Conservation (phyloP, 2,888 invertebrate genomes). For the Diogma glabrata region DNA sequence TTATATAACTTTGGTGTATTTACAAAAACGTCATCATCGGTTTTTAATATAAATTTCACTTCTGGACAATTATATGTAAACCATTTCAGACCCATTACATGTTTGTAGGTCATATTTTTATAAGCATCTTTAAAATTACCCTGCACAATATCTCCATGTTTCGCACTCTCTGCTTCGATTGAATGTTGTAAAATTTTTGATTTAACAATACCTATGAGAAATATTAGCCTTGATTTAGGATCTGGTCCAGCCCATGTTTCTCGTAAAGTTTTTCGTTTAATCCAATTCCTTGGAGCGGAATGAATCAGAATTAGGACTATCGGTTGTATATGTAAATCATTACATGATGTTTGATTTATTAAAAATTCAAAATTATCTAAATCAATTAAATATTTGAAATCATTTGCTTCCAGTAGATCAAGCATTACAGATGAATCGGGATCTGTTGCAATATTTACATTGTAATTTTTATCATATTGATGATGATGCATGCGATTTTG, state of each 20-base stretch:
- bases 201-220: constrained; percentile 49
- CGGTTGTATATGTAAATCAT: constrained; percentile 34
- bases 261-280: constrained; percentile 54
- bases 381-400: constrained; percentile 41
- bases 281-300: constrained; percentile 53
- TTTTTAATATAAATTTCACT: constrained; percentile 57
- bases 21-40: constrained; percentile 68
- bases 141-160: constrained; percentile 58
- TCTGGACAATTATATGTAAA: constrained; percentile 54
- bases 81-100: constrained; percentile 73
- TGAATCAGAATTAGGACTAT: constrained; percentile 53
- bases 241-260: constrained; percentile 57
- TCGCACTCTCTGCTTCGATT: constrained; percentile 42
- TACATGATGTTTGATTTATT: constrained; percentile 46
- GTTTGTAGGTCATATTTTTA: constrained; percentile 73
- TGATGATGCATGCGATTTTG: too few species aligned
- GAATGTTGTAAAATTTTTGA: constrained; percentile 30
- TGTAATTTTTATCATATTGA: constrained; percentile 15
- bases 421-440: too few species aligned
- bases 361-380: constrained; percentile 49
- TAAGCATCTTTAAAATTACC: constrained; percentile 68
- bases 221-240: constrained; percentile 46
- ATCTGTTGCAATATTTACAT: constrained; percentile 16
- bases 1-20: constrained; percentile 50
- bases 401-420: too few species aligned